Percentiles rank a stretch among this genome's conserved stretches.
These are phyloP conservation scores for Cephus spinipes DNA, from an alignment of 2,888 invertebrate species.

Conservation along the genomic window DNA sequence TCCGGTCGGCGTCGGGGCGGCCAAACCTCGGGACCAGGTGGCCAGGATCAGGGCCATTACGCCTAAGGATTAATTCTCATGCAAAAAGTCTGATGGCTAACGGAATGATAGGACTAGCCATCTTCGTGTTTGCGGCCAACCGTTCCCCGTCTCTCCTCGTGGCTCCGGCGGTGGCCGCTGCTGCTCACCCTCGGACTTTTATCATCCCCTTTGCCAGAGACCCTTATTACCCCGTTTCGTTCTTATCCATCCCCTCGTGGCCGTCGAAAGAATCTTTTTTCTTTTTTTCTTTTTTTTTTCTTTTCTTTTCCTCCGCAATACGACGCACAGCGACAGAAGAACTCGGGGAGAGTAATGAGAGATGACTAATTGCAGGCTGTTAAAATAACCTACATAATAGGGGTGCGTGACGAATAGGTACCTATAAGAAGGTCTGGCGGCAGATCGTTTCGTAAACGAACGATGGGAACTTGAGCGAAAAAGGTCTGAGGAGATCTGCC, in stretches of 20 bases:
- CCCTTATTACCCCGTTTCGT: not conserved
- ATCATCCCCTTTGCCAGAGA: not conserved
- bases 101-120: conserved; percentile 28
- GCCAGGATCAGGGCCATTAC: conserved; percentile 56
- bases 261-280: not conserved
- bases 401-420: not conserved
- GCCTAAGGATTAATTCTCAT: conserved; percentile 57
- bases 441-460: not conserved
- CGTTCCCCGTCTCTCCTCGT: not conserved
- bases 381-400: not conserved
- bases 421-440: not conserved
- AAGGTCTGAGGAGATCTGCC: not conserved
- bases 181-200: not conserved
- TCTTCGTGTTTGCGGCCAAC: not conserved
- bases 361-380: not conserved
- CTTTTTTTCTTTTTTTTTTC: not conserved
- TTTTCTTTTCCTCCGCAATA: not conserved
- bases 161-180: not conserved
- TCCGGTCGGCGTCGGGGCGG: too few relatives aligned
- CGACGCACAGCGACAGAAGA: not conserved
- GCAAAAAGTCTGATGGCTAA: conserved; percentile 57
- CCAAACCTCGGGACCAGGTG: conserved; percentile 49
- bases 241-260: not conserved
- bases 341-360: not conserved
- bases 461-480: not conserved